Percentiles rank a stretch among this genome's conserved stretches.
phyloP scores from a whole-genome alignment of 2,797 vertebrate species.

The Coregonus suidteri region DNA sequence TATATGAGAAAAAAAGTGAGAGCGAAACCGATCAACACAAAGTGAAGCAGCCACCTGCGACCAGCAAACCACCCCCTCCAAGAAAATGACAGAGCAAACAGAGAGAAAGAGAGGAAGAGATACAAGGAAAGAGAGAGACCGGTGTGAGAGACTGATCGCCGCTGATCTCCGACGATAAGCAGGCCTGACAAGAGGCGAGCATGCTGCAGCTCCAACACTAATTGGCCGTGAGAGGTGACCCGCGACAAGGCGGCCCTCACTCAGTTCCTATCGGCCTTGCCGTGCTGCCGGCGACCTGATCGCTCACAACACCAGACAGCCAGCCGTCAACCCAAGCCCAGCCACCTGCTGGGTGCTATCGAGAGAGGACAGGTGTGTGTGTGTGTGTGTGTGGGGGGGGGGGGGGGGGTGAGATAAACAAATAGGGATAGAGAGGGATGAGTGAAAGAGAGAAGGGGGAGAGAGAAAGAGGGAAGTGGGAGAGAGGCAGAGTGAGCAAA shows the following conservation, averaged over 20 bases:
- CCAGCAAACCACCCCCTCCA: background rate
- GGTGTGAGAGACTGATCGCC: conserved; percentile 76
- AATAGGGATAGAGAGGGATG: conserved; percentile 29
- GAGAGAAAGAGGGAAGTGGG: conserved; percentile 45
- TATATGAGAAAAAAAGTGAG: background rate
- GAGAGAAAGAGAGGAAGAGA: background rate
- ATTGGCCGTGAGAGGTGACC: conserved; percentile 99
- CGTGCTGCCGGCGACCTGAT: conserved; percentile 77
- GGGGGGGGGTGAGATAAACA: conserved; percentile 27
- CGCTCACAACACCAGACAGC: conserved; percentile 93
- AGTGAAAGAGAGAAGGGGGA: conserved; percentile 45
- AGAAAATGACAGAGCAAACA: background rate
- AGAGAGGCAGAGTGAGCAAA: conserved; percentile 13
- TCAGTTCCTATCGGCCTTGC: conserved; percentile 90
- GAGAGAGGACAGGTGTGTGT: conserved; percentile 8
- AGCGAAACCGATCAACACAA: background rate
- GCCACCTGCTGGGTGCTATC: conserved; percentile 71
- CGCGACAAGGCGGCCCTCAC: conserved; percentile 86
- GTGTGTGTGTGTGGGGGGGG: conserved; percentile 12
- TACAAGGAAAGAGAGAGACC: conserved; percentile 26
- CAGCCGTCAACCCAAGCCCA: conserved; percentile 81
- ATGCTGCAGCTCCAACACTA: conserved; percentile 94
- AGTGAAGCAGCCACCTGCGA: background rate
- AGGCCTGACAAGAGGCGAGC: conserved; percentile 92
- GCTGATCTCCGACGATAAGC: conserved; percentile 91